Percentiles rank a stretch among this genome's conserved stretches.
phyloP scores from a whole-genome alignment of 2,888 invertebrate species.

The Lasius platythorax region DNA sequence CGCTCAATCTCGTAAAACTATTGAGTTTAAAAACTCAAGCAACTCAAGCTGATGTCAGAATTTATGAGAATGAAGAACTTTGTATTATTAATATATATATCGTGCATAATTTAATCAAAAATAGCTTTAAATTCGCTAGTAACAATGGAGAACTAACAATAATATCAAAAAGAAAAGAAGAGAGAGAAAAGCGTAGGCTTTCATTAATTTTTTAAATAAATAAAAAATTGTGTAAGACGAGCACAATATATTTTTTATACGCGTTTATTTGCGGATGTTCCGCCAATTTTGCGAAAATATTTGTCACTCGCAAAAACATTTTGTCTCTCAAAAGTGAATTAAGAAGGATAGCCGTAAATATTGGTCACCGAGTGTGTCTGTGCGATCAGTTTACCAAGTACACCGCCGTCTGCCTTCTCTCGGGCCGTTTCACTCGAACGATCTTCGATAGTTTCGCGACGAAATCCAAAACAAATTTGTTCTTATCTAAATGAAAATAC shows the following conservation, averaged over 20 bases:
- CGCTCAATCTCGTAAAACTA: constrained; percentile 28
- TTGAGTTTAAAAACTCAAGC: neutral
- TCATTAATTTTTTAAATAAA: neutral
- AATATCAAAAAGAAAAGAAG: neutral
- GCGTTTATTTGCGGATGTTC: neutral
- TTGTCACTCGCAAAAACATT: neutral
- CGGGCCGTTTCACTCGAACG: constrained; percentile 57
- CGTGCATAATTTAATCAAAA: constrained; percentile 17
- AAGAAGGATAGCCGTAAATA: neutral
- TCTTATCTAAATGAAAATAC: constrained; percentile 68
- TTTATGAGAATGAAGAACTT: constrained; percentile 8
- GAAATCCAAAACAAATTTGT: constrained; percentile 64
- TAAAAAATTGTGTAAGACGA: neutral
- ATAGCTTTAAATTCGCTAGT: neutral
- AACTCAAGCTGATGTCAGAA: constrained; percentile 24
- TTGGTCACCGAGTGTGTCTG: constrained; percentile 10
- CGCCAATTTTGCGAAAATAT: neutral
- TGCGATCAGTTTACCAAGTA: constrained; percentile 1
- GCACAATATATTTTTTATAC: neutral
- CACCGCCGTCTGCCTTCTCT: constrained; percentile 23
- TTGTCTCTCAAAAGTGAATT: neutral
- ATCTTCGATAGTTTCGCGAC: constrained; percentile 53
- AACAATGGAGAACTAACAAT: neutral
- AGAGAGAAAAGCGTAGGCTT: neutral
- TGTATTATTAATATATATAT: constrained; percentile 20